Percentiles rank a stretch among this genome's conserved stretches.
Conservation (phyloP, 2,113 vertebrate genomes). For the Oxygymnocypris stewartii region DNA sequence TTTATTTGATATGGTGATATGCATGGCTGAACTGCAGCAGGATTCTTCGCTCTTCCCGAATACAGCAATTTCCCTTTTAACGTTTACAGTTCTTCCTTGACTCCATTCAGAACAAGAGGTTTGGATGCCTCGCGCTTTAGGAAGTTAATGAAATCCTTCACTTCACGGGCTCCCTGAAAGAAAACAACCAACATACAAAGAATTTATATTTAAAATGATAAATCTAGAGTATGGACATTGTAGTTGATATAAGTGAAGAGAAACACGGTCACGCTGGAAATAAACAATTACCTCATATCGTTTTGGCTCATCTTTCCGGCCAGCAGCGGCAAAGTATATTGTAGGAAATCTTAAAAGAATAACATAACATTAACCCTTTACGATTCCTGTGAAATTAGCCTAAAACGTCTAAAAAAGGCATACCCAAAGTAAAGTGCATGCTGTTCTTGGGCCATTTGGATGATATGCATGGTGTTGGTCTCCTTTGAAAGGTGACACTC, state of each 20-base stretch:
- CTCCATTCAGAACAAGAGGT: background rate
- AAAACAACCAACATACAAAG: background rate
- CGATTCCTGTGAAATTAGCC: no score
- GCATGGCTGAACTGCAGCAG: background rate
- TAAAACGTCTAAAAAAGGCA: no score
- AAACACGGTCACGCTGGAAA: background rate
- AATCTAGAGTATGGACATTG: background rate
- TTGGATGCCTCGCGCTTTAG: slow-evolving; percentile 65
- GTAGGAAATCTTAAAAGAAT: slow-evolving; percentile 70
- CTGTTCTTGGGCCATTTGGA: no score
- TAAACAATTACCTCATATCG: slow-evolving; percentile 68
- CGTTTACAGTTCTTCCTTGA: slow-evolving; percentile 68
- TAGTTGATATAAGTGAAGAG: background rate
- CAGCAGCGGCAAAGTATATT: slow-evolving; percentile 69
- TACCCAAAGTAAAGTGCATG: no score
- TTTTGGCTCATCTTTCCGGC: slow-evolving; percentile 69
- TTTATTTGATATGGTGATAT: background rate
- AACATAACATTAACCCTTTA: background rate
- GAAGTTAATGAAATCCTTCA: slow-evolving; percentile 73
- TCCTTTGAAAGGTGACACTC: no score
- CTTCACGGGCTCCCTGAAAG: slow-evolving; percentile 69
- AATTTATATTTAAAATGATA: background rate
- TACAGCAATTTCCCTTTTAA: slow-evolving; percentile 2
- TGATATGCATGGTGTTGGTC: no score
- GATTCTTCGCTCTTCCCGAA: background rate